Evolutionary conservation across 2,113 vertebrate species (phyloP).

Genomic region (Tiliqua scincoides): DNA sequence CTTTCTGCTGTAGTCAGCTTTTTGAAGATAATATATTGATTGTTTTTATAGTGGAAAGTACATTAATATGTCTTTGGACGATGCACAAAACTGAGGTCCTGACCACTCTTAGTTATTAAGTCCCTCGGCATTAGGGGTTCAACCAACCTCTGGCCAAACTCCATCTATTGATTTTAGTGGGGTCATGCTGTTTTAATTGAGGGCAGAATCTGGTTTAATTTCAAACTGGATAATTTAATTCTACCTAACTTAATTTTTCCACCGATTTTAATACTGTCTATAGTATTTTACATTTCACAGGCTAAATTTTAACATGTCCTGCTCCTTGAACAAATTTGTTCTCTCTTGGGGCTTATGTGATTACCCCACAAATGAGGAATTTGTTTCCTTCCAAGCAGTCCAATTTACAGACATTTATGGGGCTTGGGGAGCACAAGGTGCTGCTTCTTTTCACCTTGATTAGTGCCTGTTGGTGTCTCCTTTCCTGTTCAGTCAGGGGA

Average conservation of each 20-base stretch:
- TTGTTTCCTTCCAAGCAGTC: background rate
- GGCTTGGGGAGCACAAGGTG: background rate
- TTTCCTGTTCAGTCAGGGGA: background rate
- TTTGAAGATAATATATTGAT: slow-evolving; percentile 18
- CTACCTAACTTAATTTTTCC: background rate
- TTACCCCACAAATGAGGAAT: background rate
- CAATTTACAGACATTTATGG: background rate
- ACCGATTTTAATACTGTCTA: slow-evolving; percentile 13
- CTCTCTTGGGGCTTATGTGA: background rate
- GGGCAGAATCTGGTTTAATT: slow-evolving; percentile 38
- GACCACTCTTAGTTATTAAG: slow-evolving; percentile 12
- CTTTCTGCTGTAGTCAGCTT: background rate
- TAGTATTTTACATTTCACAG: slow-evolving; percentile 11
- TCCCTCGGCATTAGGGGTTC: slow-evolving; percentile 20
- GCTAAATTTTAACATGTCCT: slow-evolving; percentile 10
- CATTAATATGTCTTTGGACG: background rate
- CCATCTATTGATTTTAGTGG: slow-evolving; percentile 30
- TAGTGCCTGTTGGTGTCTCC: background rate
- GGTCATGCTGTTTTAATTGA: slow-evolving; percentile 39
- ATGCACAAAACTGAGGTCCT: slow-evolving; percentile 22
- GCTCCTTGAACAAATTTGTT: background rate
- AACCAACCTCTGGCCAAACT: background rate
- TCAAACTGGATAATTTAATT: slow-evolving; percentile 32
- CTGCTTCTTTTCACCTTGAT: background rate
- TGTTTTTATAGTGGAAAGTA: background rate